Evolutionary conservation across 2,888 invertebrate species (phyloP).

Genomic region (Neuroscelio doddi): DNA sequence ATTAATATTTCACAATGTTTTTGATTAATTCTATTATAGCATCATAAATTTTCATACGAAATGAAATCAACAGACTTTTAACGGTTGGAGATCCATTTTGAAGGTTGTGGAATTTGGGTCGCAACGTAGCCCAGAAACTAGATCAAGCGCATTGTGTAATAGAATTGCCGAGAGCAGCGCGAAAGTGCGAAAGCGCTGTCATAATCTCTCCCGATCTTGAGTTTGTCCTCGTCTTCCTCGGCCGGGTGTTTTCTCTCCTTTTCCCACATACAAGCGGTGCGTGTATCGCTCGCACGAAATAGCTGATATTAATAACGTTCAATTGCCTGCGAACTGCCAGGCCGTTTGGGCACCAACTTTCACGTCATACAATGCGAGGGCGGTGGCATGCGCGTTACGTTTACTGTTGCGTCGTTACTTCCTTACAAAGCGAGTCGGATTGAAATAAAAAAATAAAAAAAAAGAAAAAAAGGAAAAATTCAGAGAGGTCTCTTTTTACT

Average conservation of each 20-base stretch:
- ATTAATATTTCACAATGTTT: too few species aligned
- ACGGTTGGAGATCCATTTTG: conserved; percentile 17
- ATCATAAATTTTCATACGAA: too few species aligned
- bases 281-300: conserved; percentile 16
- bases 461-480: conserved; percentile 13
- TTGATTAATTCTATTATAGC: too few species aligned
- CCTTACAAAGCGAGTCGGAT: conserved; percentile 13
- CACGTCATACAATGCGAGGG: conserved; percentile 37
- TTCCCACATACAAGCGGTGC: too few species aligned
- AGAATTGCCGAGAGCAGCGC: conserved; percentile 9
- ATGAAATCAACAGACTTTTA: too few species aligned
- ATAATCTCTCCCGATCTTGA: conserved; percentile 9
- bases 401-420: conserved; percentile 23
- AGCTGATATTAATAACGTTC: conserved; percentile 36
- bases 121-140: conserved; percentile 24
- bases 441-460: conserved; percentile 3
- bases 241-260: neutral
- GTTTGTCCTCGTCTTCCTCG: conserved; percentile 12
- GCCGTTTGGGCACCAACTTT: conserved; percentile 27
- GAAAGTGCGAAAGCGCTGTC: conserved; percentile 21
- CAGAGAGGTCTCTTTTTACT: conserved; percentile 7
- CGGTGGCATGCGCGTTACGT: conserved; percentile 26
- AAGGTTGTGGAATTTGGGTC: conserved; percentile 34
- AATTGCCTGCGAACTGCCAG: conserved; percentile 24
- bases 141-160: conserved; percentile 29